Conservation (phyloP, 1,140 invertebrate species). For the Drosophila obscura region DNA sequence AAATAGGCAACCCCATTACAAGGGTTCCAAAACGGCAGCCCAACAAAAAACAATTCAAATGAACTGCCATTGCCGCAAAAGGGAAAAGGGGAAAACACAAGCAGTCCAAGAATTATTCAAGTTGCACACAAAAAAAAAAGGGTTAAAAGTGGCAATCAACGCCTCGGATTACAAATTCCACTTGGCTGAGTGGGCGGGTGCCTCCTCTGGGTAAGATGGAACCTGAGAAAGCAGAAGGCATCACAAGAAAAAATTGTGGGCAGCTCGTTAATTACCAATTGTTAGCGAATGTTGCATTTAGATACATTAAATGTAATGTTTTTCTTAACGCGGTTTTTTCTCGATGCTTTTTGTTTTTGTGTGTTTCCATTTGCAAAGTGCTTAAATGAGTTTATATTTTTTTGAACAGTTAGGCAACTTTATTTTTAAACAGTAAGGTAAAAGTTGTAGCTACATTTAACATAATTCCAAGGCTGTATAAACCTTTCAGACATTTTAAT, state of each 20-base stretch:
- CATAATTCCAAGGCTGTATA: too few relatives aligned
- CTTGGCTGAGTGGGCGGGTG: not conserved
- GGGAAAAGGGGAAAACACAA: constrained; percentile 20
- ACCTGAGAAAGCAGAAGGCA: constrained; percentile 5
- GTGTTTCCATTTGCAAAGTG: too few relatives aligned
- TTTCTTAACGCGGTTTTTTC: too few relatives aligned
- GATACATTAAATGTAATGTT: too few relatives aligned
- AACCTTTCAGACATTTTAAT: not conserved
- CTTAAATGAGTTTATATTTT: too few relatives aligned
- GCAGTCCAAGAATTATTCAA: constrained; percentile 40
- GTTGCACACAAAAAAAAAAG: constrained; percentile 34
- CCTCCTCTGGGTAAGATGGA: constrained; percentile 7
- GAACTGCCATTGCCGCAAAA: constrained; percentile 41
- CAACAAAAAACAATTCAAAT: constrained; percentile 50
- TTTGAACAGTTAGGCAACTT: too few relatives aligned
- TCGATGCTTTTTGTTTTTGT: too few relatives aligned
- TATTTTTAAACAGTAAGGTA: too few relatives aligned
- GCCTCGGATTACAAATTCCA: constrained; percentile 34
- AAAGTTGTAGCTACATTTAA: too few relatives aligned
- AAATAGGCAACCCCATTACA: constrained; percentile 53
- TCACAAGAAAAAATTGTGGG: constrained; percentile 28
- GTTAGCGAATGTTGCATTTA: too few relatives aligned
- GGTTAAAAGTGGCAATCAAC: constrained; percentile 53
- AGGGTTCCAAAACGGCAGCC: constrained; percentile 23
- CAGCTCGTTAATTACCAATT: constrained; percentile 37